Evolutionary conservation across 2,888 invertebrate species (phyloP), one percentile per base, ranked within the genome.

Genomic region (Diaperis boleti): DNA sequence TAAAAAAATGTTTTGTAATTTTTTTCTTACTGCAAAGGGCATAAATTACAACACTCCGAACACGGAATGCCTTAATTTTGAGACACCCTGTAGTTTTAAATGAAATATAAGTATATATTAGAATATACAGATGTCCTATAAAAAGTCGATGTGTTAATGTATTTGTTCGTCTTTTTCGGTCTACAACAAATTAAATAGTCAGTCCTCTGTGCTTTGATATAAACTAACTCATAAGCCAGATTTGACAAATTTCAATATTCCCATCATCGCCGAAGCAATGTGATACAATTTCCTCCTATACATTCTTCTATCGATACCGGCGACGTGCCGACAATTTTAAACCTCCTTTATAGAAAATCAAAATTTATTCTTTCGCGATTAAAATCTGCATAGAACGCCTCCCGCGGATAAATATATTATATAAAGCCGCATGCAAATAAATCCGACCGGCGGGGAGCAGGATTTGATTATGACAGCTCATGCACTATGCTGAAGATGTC

Each of bases 281-380:
- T 42, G 54, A 62, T 61, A 67, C 65, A 71, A 71, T 71, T 68
- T 70, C 69, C 71, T 66, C 35, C 20, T 8, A 62, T 31, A 55
- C 14, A 59, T 61, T 54, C 54, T 59, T 54, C 62, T 64, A 66
- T 66, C 71, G 67, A 66, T 69, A 70, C 66, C 66, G 56, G 69
- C 72, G 70, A 78, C 79, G 79, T 79, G 79, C 76, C 73, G 71
- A 68, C 76, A 78, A 75, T 79, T 72, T 74, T 71, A 49, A 77
- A 65, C 33, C 62, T 39, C 65, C 60, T 59, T 75, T 71, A 79
- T 81, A 78, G 77, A 80, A 81, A 81, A 81, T 81, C 79, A 81
- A 80, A 81, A 81, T 78, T 80, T 77, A 81, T 81, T 81, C 80
- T 80, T 79, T 72, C 66, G 70, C 77, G 78, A 80, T 81, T 81